Evolutionary conservation across 2,888 invertebrate species (phyloP), one percentile per base, ranked within the genome.

Genomic region (Drosophila subquinaria): DNA sequence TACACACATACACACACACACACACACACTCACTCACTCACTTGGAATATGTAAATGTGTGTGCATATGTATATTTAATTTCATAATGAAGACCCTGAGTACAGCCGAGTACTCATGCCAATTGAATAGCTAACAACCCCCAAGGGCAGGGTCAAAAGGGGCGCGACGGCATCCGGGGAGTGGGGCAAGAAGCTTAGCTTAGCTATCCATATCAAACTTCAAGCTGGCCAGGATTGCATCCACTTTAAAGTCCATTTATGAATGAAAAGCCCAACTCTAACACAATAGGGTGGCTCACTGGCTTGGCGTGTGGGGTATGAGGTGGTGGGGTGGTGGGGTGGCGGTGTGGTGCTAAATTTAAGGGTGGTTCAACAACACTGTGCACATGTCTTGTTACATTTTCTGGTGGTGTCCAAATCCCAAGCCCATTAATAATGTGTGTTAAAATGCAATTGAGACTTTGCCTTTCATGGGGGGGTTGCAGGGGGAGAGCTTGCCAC

Each of bases 171-270:
- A 20, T 33, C 13, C 2, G 10, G 50, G 4, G 35, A 27, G 20
- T 10, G 47, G 38, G 38, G 6, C 36, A n/a, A 10, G 17, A 8
- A 57, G 47, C 23, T 23, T 23, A 66, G 62, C 74, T 64, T 43
- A 60, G 69, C 57, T 65, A 76, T 64, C 69, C 73, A 67, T 63
- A 50, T 45, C 56, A 40, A 75, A 75, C 51, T 67, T 42, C 71
- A 48, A 55, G 53, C 73, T 51, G 57, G 51, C 75, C 60, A 48
- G 73, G 63, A 81, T 81, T 81, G 86, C 87, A 85, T 83, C 60
- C 85, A 85, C 85, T 86, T 82, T 82, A 82, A 82, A 88, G 82
- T 79, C 76, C 88, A 86, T 86, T 86, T 82, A 87, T 82, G 78
- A 84, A 76, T 84, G 72, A 82, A 76, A 75, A 65, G 51, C 51